Evolutionary conservation across 2,113 vertebrate species (phyloP), one percentile per base, ranked within the genome.

Genomic region (Charina bottae): DNA sequence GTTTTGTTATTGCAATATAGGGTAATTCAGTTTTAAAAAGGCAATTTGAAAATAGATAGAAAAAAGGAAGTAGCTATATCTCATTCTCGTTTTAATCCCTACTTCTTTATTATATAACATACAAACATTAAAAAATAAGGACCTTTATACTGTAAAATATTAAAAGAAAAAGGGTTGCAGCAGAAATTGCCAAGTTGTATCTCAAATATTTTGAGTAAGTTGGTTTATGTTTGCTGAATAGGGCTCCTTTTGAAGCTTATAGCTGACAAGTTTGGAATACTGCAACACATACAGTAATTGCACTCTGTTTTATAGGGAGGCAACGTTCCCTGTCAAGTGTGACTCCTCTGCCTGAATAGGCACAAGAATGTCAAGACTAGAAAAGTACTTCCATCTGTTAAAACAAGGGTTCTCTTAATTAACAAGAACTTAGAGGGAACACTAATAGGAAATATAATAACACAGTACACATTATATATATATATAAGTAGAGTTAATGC

Each of bases 1-100:
- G 97, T 96, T 96, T 96, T 97, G 92, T 94, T 93, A 93, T 95
- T 96, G 93, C 83, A 93, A 83, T 96, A 94, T 95, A 93, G 96
- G 95, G 94, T 94, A 90, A 85, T 88, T 96, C 94, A 96, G 89
- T 85, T 87, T 96, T 93, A 95, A 92, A 93, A 92, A 93, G 68
- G 78, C 4, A 92, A 94, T 90, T 37, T 54, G 60, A 88, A 85
- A 93, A 92, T 92, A 84, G 46, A 92, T 92, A 84, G 46, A 90
- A 91, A 85, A 84, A 93, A 49, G 59, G 72, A n/a, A 94, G 88
- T 90, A 96, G 90, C 91, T 90, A 94, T 94, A 95, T 85, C 58
- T 13, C 89, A 87, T 85, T 94, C 33, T 64, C 12, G 42, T 54
- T 96, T 60, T 93, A 91, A 59, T 95, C n/a, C 12, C 49, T 15